Percentiles rank a stretch among this genome's conserved stretches.
Evolutionary conservation across 2,797 vertebrate species (phyloP).

Genomic region (Atherinosoma microstoma): DNA sequence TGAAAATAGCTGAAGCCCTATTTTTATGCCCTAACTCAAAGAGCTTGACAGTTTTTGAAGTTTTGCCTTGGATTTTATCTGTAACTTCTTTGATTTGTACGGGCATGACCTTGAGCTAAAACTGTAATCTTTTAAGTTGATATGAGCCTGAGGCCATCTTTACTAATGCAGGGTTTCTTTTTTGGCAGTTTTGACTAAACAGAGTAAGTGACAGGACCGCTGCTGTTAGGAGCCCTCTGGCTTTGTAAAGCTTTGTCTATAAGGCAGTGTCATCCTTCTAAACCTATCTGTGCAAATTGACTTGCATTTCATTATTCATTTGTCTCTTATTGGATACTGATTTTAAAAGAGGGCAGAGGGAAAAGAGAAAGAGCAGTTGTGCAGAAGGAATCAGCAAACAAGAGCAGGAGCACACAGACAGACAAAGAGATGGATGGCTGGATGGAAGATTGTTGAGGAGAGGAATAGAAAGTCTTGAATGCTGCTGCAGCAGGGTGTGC

Average conservation of each 20-base stretch:
- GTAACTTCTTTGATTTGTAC: slow-evolving; percentile 24
- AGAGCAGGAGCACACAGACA: slow-evolving; percentile 42
- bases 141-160: slow-evolving; percentile 25
- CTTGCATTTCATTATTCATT: slow-evolving; percentile 6
- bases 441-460: slow-evolving; percentile 65
- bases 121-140: slow-evolving; percentile 46
- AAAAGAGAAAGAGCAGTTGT: not conserved
- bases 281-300: slow-evolving; percentile 29
- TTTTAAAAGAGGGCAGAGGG: slow-evolving; percentile 17
- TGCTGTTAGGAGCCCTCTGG: slow-evolving; percentile 18
- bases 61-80: slow-evolving; percentile 16
- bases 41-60: not conserved
- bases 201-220: slow-evolving; percentile 30
- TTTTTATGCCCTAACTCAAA: slow-evolving; percentile 17
- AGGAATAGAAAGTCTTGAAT: slow-evolving; percentile 75
- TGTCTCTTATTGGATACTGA: slow-evolving; percentile 19
- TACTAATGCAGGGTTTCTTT: slow-evolving; percentile 4
- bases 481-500: slow-evolving; percentile 75
- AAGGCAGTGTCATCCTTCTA: slow-evolving; percentile 45
- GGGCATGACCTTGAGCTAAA: slow-evolving; percentile 22
- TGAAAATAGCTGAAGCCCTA: slow-evolving; percentile 7
- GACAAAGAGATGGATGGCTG: slow-evolving; percentile 65
- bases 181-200: slow-evolving; percentile 27
- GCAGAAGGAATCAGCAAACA: slow-evolving; percentile 42
- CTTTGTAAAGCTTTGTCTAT: slow-evolving; percentile 45